These are phyloP conservation scores for Mycteria americana DNA, from an alignment of 2,797 vertebrate genomes.

Conservation along the genomic window DNA sequence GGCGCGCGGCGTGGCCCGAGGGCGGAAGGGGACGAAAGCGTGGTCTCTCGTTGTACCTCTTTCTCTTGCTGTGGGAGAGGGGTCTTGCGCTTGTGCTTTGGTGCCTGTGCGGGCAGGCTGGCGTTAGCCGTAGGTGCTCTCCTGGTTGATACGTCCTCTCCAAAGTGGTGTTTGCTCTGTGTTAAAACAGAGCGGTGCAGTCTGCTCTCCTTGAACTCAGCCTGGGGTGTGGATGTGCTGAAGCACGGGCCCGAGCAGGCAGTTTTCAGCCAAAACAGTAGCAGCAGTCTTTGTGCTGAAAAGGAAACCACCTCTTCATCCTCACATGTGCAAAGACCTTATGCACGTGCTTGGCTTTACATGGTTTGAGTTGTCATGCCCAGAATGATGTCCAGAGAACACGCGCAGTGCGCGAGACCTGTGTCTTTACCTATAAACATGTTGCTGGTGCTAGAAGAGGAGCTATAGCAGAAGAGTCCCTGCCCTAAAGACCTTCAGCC, in stretches of 20 bases:
- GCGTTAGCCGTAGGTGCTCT: not conserved
- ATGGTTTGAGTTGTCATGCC: not conserved
- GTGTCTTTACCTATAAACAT: not conserved
- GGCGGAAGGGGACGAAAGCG: not conserved
- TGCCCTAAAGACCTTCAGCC: not conserved
- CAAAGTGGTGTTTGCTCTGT: not conserved
- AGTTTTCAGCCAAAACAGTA: not conserved
- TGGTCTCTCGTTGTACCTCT: not conserved
- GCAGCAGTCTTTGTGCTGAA: not conserved
- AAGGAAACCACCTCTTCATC: not conserved
- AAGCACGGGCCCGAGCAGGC: not conserved
- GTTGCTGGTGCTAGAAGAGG: not conserved
- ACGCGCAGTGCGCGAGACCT: accelerated
- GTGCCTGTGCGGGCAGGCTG: not conserved
- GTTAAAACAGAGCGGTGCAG: not conserved
- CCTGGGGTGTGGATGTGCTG: not conserved
- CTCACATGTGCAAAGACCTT: accelerated
- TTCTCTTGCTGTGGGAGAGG: not conserved
- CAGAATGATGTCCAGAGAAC: not conserved
- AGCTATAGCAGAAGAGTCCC: not conserved
- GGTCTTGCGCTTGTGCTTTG: not conserved
- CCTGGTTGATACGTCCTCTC: not conserved
- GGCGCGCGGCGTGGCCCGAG: accelerated
- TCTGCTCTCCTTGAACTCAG: not conserved
- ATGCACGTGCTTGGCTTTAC: accelerated